Conservation (phyloP, 1,140 invertebrate species). For the Maconellicoccus hirsutus region DNA sequence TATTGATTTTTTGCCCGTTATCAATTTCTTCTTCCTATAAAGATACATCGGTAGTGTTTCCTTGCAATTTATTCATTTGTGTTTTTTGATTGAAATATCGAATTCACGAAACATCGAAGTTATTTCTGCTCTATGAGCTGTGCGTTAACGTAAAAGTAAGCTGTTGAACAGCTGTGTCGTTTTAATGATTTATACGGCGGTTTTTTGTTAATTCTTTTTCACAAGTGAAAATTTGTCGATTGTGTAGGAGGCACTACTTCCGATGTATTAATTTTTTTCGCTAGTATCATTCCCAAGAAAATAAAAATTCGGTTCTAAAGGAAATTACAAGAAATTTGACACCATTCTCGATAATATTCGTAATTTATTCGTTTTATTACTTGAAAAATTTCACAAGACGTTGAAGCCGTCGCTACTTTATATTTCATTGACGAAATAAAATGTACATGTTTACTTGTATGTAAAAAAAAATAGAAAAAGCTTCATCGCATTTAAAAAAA, state of each 20-base stretch:
- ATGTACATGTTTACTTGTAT: no score
- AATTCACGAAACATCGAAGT: no score
- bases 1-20: background rate
- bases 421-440: no score
- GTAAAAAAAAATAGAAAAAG: no score
- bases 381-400: no score
- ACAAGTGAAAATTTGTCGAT: no score
- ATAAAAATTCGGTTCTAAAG: background rate
- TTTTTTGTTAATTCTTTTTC: no score
- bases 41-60: background rate
- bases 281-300: background rate
- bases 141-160: background rate
- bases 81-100: no score
- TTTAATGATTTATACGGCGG: background rate
- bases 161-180: background rate
- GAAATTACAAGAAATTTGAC: no score
- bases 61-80: background rate
- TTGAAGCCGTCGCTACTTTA: no score
- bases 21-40: background rate
- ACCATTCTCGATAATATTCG: background rate
- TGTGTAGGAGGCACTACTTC: background rate
- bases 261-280: constrained; percentile 1
- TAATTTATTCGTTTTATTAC: background rate
- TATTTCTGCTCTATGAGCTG: background rate
- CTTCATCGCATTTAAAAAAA: no score